Base-by-base conservation (phyloP, 2,113 vertebrate genomes). In the Excalfactoria chinensis region DNA sequence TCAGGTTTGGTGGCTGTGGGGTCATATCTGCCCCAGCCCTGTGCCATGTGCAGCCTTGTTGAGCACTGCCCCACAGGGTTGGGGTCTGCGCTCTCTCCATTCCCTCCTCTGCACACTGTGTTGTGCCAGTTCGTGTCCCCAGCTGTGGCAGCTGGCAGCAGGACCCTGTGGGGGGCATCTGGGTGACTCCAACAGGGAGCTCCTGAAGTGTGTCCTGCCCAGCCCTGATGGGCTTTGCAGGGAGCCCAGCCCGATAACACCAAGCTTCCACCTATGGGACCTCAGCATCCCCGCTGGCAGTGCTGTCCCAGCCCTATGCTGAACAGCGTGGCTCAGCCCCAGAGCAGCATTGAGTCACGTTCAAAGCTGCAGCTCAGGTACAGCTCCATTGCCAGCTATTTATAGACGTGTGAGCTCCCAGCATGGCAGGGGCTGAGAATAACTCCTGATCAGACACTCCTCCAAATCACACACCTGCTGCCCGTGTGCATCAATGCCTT, bases 391-490 rank as follows among this genome's bases (percentile, higher is more conserved):
- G 35, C 74, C 1, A 6, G 48, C 51, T 96, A 81, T 96, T 94
- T 96, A 91, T 93, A 96, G 71, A 5, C 4, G 0, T 58, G 82
- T 22, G 84, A 84, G 92, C 62, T 79, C 44, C 64, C 53, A 56
- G 49, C 69, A 2, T 7, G 6, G 30, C 83, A 11, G 25, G 41
- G 25, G 40, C 94, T 73, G 81, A 68, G 95, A 95, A 94, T 90
- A 92, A 79, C 76, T 91, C 80, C 10, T 76, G 83, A 58, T 82
- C 75, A 95, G 91, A 71, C 69, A 28, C 74, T 66, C 69, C 35
- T 84, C 49, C 72, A 20, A 75, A 90, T 88, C 93, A 21, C 9
- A 1, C 5, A 1, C 48, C 43, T 2, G 0, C 56, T 20, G 43
- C 84, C 66, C 79, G 44, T 74, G 90, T 12, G 6, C 86, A 64